Percentiles rank a stretch among this genome's conserved stretches.
phyloP scores from a whole-genome alignment of 2,888 invertebrate species.

The Drosophila leonis region DNA sequence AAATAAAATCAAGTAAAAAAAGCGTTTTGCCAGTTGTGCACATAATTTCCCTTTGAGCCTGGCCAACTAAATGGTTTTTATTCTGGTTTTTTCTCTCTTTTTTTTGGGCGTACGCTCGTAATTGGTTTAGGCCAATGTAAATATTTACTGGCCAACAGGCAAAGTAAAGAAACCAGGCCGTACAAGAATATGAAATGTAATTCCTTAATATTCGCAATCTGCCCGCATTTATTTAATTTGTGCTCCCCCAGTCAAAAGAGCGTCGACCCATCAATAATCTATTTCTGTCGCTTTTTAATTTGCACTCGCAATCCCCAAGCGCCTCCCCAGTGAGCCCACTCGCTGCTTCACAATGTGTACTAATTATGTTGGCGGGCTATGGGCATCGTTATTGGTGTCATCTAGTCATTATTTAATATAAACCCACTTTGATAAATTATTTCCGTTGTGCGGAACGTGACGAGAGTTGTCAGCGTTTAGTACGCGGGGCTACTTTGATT shows the following conservation, averaged over 20 bases:
- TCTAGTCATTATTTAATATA: constrained; percentile 77
- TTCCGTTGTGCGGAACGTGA: constrained; percentile 72
- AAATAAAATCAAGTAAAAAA: constrained; percentile 19
- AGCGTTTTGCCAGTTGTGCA: constrained; percentile 56
- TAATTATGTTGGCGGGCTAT: constrained; percentile 49
- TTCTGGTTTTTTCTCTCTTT: neutral
- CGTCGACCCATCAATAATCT: constrained; percentile 51
- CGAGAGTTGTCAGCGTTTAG: constrained; percentile 61
- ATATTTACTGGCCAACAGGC: constrained; percentile 33
- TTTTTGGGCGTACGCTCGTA: constrained; percentile 31
- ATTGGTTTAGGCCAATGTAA: constrained; percentile 55
- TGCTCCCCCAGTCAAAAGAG: constrained; percentile 18
- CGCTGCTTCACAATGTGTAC: neutral
- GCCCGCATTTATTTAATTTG: constrained; percentile 44
- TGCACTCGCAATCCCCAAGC: neutral
- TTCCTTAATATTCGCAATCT: constrained; percentile 29
- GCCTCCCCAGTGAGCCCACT: neutral
- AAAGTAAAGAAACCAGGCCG: neutral
- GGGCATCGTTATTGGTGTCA: constrained; percentile 60
- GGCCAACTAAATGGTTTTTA: constrained; percentile 39
- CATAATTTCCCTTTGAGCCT: constrained; percentile 50
- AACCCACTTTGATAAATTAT: constrained; percentile 76
- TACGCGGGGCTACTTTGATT: constrained; percentile 53
- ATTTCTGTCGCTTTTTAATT: constrained; percentile 42
- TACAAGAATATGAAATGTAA: constrained; percentile 35